These are phyloP conservation scores for Orius laevigatus DNA, from an alignment of 1,140 invertebrate species.

Conservation along the genomic window DNA sequence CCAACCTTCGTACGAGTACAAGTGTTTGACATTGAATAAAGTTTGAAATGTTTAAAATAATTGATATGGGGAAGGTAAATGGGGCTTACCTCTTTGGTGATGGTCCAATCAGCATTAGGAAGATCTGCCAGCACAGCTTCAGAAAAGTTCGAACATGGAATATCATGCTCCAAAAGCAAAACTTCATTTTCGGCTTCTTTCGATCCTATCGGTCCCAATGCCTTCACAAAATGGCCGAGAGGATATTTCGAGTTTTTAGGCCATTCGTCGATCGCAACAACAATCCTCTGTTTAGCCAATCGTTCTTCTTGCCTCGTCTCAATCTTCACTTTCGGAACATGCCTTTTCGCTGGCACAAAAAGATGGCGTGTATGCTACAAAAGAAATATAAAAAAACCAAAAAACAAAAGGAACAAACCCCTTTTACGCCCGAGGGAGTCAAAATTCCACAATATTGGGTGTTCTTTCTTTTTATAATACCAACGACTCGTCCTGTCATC, in stretches of 20 bases:
- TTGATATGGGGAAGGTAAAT: neutral
- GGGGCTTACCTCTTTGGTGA: constrained; percentile 36
- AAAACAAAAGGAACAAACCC: constrained; percentile 30
- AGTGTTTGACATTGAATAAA: too few relatives aligned
- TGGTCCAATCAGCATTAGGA: constrained; percentile 78
- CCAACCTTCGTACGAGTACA: too few relatives aligned
- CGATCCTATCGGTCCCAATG: constrained; percentile 67
- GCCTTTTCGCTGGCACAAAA: constrained; percentile 77
- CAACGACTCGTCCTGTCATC: constrained; percentile 81
- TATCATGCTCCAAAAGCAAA: constrained; percentile 89
- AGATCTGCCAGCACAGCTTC: constrained; percentile 85
- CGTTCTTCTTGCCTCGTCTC: constrained; percentile 76
- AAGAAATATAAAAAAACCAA: constrained; percentile 1
- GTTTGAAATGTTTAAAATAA: neutral
- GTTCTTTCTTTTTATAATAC: constrained; percentile 93
- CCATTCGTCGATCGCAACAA: constrained; percentile 88
- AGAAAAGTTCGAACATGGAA: constrained; percentile 89
- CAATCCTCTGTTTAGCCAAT: constrained; percentile 67
- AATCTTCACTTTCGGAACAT: constrained; percentile 80
- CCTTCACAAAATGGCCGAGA: constrained; percentile 73
- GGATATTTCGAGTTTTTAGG: constrained; percentile 67
- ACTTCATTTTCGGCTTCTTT: constrained; percentile 90
- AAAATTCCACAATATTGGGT: constrained; percentile 92
- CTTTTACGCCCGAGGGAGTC: constrained; percentile 56
- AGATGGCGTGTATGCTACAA: constrained; percentile 53